Evolutionary conservation across 1,140 invertebrate genomes (phyloP).

Genomic region (Tigriopus japonicus): DNA sequence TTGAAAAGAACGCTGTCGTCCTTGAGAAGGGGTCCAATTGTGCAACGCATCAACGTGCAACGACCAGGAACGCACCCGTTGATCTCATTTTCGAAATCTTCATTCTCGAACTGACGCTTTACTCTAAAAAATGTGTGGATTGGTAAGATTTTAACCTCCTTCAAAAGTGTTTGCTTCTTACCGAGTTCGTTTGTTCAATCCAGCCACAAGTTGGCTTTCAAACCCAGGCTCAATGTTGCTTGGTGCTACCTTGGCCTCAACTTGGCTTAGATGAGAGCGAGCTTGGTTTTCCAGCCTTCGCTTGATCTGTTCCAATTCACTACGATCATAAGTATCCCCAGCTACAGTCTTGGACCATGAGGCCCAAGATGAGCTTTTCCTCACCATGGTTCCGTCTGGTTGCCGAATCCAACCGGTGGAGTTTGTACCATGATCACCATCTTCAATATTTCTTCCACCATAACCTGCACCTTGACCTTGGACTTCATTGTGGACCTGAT

Average conservation of each 20-base stretch:
- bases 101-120: not conserved
- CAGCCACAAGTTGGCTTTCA: not conserved
- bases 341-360: not conserved
- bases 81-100: not conserved
- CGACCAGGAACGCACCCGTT: not conserved
- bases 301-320: not conserved
- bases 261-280: not conserved
- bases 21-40: not conserved
- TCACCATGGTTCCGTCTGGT: slow-evolving; percentile 9
- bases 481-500: not conserved
- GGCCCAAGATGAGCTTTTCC: not conserved
- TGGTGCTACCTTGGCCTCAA: not conserved
- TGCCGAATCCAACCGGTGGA: not conserved
- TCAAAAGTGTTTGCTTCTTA: too few relatives aligned
- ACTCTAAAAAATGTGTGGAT: not conserved
- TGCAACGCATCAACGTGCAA: slow-evolving; percentile 6
- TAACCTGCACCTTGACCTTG: not conserved
- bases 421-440: not conserved
- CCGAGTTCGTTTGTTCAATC: not conserved
- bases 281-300: not conserved
- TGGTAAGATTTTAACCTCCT: too few relatives aligned
- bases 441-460: not conserved
- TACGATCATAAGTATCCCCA: not conserved
- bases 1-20: slow-evolving; percentile 2
- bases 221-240: slow-evolving; percentile 9